Percentiles rank a stretch among this genome's conserved stretches.
These are phyloP conservation scores for Phyllotreta striolata DNA, from an alignment of 2,888 invertebrate species.

Conservation along the genomic window DNA sequence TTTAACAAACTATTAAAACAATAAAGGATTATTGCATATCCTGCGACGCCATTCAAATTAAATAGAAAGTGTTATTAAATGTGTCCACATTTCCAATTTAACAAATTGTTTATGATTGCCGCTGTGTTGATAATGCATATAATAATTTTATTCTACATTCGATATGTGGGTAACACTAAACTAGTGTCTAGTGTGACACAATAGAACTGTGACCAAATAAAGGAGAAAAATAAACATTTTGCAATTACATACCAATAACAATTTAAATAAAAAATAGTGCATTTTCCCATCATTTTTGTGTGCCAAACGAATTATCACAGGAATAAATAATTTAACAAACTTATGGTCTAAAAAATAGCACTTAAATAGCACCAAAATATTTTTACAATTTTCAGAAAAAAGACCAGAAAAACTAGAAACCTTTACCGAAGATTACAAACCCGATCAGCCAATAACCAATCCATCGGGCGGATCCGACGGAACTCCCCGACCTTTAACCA, in stretches of 20 bases:
- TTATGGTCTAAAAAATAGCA: no score
- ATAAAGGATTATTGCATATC: constrained; percentile 4
- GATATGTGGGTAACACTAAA: constrained; percentile 1
- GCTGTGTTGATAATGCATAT: background rate
- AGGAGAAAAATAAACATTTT: no score
- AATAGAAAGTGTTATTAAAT: constrained; percentile 14
- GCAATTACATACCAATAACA: no score
- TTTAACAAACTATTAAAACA: background rate
- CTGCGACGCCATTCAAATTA: constrained; percentile 5
- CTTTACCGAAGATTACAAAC: constrained; percentile 50
- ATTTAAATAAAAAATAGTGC: no score
- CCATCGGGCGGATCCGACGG: constrained; percentile 47
- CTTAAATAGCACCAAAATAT: no score
- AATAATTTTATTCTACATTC: constrained; percentile 13
- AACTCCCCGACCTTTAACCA: constrained; percentile 42
- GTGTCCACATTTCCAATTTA: constrained; percentile 12
- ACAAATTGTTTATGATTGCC: constrained; percentile 11
- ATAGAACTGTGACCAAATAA: no score
- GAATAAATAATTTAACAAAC: no score
- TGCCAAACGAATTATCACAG: no score
- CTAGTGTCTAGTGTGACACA: background rate
- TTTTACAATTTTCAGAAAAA: constrained; percentile 39
- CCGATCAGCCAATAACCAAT: constrained; percentile 40
- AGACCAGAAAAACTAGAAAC: constrained; percentile 58
- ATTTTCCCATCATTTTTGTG: no score